These are phyloP conservation scores for Tachina grossa DNA, from an alignment of 2,888 invertebrate species.

Conservation along the genomic window DNA sequence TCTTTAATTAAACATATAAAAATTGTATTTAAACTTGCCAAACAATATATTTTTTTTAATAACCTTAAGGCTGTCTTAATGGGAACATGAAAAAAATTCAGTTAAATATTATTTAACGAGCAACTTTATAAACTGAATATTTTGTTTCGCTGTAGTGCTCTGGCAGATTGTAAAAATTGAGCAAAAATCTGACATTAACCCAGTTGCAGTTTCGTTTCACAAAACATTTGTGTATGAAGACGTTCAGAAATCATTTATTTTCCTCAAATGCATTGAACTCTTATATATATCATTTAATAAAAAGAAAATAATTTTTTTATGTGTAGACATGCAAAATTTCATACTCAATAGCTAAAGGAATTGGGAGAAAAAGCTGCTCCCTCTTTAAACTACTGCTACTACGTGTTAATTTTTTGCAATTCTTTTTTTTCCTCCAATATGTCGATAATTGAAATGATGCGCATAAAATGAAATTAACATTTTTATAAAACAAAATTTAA, in stretches of 20 bases:
- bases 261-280: slow-evolving; percentile 1
- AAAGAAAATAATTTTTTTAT: no score
- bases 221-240: background rate
- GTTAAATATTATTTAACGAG: no score
- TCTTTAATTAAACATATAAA: background rate
- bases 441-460: slow-evolving; percentile 70
- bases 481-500: slow-evolving; percentile 67
- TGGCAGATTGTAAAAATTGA: no score
- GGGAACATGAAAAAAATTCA: background rate
- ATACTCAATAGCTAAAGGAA: slow-evolving; percentile 31
- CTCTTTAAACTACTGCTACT: slow-evolving; percentile 1
- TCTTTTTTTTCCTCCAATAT: slow-evolving; percentile 31
- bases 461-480: slow-evolving; percentile 70
- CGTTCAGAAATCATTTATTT: background rate
- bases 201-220: no score
- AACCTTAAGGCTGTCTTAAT: background rate
- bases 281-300: background rate
- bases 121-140: no score
- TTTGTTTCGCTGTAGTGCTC: no score
- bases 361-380: background rate
- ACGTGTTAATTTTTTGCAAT: slow-evolving; percentile 4
- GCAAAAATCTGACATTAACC: no score
- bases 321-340: background rate
- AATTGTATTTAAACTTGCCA: background rate
- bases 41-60: background rate